Conservation (phyloP, 2,888 invertebrate genomes). For the Phortica magna region DNA sequence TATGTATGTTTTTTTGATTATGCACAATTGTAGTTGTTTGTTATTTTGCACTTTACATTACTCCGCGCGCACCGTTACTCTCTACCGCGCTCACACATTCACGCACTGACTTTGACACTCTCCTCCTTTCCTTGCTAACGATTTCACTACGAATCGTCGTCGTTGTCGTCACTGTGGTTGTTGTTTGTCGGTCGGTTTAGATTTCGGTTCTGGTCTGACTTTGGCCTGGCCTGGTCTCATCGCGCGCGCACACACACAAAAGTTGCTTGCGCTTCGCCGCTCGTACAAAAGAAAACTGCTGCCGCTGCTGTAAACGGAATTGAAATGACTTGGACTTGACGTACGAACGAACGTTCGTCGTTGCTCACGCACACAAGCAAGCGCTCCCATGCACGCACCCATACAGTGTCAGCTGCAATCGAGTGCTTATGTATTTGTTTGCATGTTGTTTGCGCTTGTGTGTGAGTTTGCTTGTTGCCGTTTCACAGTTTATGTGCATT, state of each 20-base stretch:
- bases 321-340: conserved; percentile 1
- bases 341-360: neutral
- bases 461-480: conserved; percentile 20
- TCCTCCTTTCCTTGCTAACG: neutral
- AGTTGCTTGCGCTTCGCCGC: conserved; percentile 56
- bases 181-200: neutral
- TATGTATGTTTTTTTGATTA: neutral
- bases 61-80: neutral
- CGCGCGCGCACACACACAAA: conserved; percentile 43
- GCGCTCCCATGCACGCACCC: conserved; percentile 58
- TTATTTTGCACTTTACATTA: no score
- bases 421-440: conserved; percentile 53
- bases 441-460: conserved; percentile 14
- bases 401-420: conserved; percentile 45
- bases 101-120: neutral
- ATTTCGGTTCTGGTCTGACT: neutral
- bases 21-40: no score
- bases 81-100: neutral
- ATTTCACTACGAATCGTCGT: conserved; percentile 14
- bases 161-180: neutral
- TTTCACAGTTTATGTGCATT: conserved; percentile 44
- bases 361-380: conserved; percentile 43
- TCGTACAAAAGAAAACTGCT: conserved; percentile 67
- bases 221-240: neutral
- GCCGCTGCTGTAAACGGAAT: conserved; percentile 44